A percentile compares a stretch with the other conserved stretches of the same genome.
phyloP scores from a whole-genome alignment of 1,140 invertebrate species.

The Argopecten irradians region DNA sequence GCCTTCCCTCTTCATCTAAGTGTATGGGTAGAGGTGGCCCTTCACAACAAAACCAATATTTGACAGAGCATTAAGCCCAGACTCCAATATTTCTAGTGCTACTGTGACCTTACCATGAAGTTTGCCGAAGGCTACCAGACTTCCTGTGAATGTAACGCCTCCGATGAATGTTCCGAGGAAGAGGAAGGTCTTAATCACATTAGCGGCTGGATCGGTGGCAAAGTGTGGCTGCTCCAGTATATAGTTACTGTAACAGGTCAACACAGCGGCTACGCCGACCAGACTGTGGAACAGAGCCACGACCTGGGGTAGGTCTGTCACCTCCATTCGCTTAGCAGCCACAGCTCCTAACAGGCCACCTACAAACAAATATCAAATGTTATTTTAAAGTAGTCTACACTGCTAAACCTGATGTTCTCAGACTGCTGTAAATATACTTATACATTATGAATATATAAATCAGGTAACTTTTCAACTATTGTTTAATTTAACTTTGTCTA shows the following conservation, averaged over 20 bases:
- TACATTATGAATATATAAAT: too few species aligned
- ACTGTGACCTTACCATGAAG: conserved; percentile 82
- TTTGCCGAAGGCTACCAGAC: conserved; percentile 93
- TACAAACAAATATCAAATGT: conserved; percentile 41
- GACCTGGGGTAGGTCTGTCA: conserved; percentile 92
- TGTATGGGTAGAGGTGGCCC: too few species aligned
- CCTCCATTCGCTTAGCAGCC: conserved; percentile 90
- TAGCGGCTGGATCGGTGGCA: conserved; percentile 88
- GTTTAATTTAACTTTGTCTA: too few species aligned
- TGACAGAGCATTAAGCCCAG: not conserved
- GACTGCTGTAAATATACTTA: too few species aligned
- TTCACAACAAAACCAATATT: not conserved
- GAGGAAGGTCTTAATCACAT: conserved; percentile 90
- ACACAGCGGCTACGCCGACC: conserved; percentile 90
- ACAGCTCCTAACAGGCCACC: conserved; percentile 72
- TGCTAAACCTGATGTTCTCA: too few species aligned
- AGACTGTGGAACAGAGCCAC: conserved; percentile 93
- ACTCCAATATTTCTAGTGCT: not conserved
- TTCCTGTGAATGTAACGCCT: conserved; percentile 93
- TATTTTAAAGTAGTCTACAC: too few species aligned
- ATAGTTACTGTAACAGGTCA: conserved; percentile 91
- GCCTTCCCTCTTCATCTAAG: too few species aligned
- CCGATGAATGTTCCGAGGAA: conserved; percentile 94
- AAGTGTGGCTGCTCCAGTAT: conserved; percentile 90
- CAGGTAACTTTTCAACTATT: too few species aligned